These are phyloP conservation scores for Scartelaos histophorus DNA, from an alignment of 2,113 vertebrate species.

Conservation along the genomic window DNA sequence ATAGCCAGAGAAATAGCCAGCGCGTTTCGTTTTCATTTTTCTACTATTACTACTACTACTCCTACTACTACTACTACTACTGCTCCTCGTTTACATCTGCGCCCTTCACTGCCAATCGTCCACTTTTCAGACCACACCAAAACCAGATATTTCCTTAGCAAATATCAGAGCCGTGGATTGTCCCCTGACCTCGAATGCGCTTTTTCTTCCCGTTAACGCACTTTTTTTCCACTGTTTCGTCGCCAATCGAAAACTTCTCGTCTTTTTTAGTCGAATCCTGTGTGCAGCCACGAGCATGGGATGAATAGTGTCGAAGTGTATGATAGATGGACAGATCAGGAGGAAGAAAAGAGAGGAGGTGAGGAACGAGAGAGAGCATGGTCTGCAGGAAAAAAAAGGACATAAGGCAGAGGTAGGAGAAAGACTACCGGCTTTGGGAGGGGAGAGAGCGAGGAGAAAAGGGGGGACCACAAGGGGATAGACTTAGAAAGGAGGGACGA, in stretches of 20 bases:
- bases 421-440: conserved; percentile 63
- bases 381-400: conserved; percentile 60
- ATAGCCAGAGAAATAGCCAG: conserved; percentile 11
- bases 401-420: conserved; percentile 41
- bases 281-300: conserved; percentile 18
- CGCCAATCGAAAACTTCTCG: conserved; percentile 25
- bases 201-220: conserved; percentile 50
- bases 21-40: conserved; percentile 28
- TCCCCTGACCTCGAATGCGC: conserved; percentile 51
- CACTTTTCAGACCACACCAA: conserved; percentile 28
- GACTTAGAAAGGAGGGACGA: conserved; percentile 67
- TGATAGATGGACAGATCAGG: conserved; percentile 62
- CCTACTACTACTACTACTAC: conserved; percentile 39
- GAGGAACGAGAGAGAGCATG: conserved; percentile 72
- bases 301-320: conserved; percentile 26
- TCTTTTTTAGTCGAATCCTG: not conserved
- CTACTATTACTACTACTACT: no score
- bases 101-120: conserved; percentile 46
- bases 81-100: conserved; percentile 39
- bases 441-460: conserved; percentile 38
- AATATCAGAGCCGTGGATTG: conserved; percentile 63
- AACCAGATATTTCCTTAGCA: conserved; percentile 47
- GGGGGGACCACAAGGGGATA: conserved; percentile 60
- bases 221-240: conserved; percentile 44
- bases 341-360: conserved; percentile 54